Evolutionary conservation across 1,140 invertebrate genomes (phyloP), one percentile per base, ranked within the genome.

Genomic region (Diprion similis): DNA sequence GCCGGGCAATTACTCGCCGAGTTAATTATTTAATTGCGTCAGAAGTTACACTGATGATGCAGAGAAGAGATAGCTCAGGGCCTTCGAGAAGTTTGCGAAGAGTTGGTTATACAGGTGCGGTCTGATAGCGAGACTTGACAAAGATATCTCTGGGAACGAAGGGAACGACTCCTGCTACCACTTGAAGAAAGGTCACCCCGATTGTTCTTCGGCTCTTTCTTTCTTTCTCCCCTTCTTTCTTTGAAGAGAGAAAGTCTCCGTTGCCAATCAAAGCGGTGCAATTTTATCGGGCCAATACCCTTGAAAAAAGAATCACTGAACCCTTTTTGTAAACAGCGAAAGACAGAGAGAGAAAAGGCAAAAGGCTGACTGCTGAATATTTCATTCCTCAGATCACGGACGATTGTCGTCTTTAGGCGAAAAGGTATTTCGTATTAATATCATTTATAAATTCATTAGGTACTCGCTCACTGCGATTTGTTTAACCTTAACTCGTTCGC

Each of bases 391-490:
- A 37, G 24, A 3, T 37, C 24, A 4, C 24, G 24, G 24, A 37
- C 24, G 24, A 37, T 9, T 15, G 51, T 59, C 51, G 51, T 59
- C 51, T 59, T 15, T 15, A 37, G 6, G 11, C 51, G 51, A 13
- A 13, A 59, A 59, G 51, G 51, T 59, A 59, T 59, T 8, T 59
- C 51, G n/a, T 59, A 59, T 59, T 59, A 59, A 59, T 59, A 59
- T 59, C 51, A 59, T 59, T 59, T 59, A 59, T 59, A 59, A 59
- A 59, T 59, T 59, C 51, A 59, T 59, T 59, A 59, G 51, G n/a
- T 59, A 17, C 11, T 37, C 24, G 24, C 51, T 59, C 4, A 17
- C 11, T 59, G 11, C 24, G n/a, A 59, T 59, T 59, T 59, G 51
- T 59, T 59, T 59, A 59, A 59, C 51, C 51, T 9, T 59, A 17